A percentile compares a stretch with the other conserved stretches of the same genome.
Evolutionary conservation across 1,140 invertebrate genomes (phyloP).

Genomic region (Rhopalosiphum padi): DNA sequence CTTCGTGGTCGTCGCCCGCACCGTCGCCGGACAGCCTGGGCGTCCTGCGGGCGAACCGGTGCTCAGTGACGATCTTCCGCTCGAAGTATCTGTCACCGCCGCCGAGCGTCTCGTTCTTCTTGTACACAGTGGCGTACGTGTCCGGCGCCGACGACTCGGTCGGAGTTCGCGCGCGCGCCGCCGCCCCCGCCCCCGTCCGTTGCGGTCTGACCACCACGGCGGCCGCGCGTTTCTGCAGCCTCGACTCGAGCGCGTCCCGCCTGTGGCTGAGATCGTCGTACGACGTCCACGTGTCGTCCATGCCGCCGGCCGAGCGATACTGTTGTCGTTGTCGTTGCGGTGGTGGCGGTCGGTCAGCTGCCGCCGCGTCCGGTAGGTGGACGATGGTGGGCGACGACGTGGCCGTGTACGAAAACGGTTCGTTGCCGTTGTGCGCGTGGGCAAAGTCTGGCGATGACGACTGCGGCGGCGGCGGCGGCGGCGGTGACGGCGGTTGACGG

Average conservation of each 20-base stretch:
- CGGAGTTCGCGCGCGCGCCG: conserved; percentile 59
- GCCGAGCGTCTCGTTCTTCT: conserved; percentile 60
- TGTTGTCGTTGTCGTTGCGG: conserved; percentile 58
- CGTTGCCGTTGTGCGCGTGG: conserved; percentile 74
- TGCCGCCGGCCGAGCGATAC: conserved; percentile 75
- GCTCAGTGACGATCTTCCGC: conserved; percentile 59
- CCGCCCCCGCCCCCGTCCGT: conserved; percentile 65
- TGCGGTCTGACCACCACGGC: conserved; percentile 35
- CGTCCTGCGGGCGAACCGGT: conserved; percentile 47
- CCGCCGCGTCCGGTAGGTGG: conserved; percentile 58
- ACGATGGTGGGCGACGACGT: conserved; percentile 63
- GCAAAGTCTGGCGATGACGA: conserved; percentile 61
- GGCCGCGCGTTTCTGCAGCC: conserved; percentile 67
- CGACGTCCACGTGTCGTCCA: conserved; percentile 58
- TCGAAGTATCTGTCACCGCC: conserved; percentile 62
- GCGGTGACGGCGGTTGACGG: conserved; percentile 49
- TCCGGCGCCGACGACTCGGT: not conserved
- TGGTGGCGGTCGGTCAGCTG: conserved; percentile 62
- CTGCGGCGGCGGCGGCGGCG: not conserved
- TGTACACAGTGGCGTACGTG: conserved; percentile 55
- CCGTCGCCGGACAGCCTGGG: conserved; percentile 37
- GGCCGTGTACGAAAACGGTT: conserved; percentile 77
- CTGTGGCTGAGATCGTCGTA: conserved; percentile 73
- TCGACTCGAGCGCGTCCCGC: conserved; percentile 76
- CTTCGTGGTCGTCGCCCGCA: not conserved